Base-by-base conservation (phyloP, 2,113 vertebrate species). In the Tupaia tana region DNA sequence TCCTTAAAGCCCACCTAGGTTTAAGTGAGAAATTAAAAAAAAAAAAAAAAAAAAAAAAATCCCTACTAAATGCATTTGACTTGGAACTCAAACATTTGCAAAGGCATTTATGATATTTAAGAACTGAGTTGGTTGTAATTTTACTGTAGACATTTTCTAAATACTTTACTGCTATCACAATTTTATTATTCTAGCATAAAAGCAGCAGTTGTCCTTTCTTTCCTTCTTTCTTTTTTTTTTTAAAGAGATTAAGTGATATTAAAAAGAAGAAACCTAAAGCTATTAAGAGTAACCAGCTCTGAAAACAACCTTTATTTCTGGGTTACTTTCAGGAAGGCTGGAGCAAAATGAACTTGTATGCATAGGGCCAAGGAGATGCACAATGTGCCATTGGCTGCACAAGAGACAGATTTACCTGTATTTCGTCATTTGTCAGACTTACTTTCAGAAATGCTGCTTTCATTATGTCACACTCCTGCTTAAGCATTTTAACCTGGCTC, bases 1-100 rank as follows among this genome's bases (percentile, higher is more conserved):
- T 89, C 27, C 61, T 94, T 85, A 82, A 89, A 93, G 54, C 29
- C 63, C 43, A 81, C 64, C 52, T 95, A 79, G n/a, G 31, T 86
- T 92, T 94, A 88, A 91, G 7, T 74, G 64, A 86, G 69, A 86
- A 78, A 61, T 82, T 43, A 43, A 43, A 16, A 59, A 69, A 89
- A 94, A 34, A 59, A 71, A 69, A 89, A 94, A 34, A 59, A 71
- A 43, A 43, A 16, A 59, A 69, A 89, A 94, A 34, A 59, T 67
- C 91, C 56, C 59, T 86, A 67, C 64, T 31, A 34, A 93, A 86
- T 61, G 10, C 20, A 31, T 83, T 86, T 67, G 83, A 73, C 34
- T 78, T 63, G n/a, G 58, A 87, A 22, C 6, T 22, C 22, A 86
- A 78, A 86, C 16, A 52, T 79, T 93, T 86, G 79, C 52, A 86